These are phyloP conservation scores for Grammomys dolichurus DNA, from an alignment of 2,113 vertebrate species.

Conservation along the genomic window DNA sequence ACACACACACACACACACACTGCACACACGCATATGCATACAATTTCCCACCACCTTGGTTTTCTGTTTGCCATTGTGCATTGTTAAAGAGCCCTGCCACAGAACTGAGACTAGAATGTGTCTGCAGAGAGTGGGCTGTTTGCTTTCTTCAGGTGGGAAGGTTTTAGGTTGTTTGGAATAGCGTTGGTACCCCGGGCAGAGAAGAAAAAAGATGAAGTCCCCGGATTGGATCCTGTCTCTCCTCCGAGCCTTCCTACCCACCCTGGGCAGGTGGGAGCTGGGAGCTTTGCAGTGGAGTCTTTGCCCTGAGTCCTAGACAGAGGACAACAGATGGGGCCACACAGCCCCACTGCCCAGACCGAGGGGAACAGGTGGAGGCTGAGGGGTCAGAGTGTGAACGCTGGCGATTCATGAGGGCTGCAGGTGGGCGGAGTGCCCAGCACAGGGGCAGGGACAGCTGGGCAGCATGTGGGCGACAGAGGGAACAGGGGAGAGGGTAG, in stretches of 20 bases:
- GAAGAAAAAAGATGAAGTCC: neutral
- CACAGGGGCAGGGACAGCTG: slow-evolving; percentile 77
- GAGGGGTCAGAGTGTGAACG: slow-evolving; percentile 69
- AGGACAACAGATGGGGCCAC: slow-evolving; percentile 74
- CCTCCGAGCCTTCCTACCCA: neutral
- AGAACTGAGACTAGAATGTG: neutral
- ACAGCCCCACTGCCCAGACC: slow-evolving; percentile 43
- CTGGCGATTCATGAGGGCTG: slow-evolving; percentile 69
- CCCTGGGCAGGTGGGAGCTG: slow-evolving; percentile 53
- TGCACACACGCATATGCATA: neutral
- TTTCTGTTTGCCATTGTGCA: neutral
- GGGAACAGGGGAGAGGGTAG: neutral
- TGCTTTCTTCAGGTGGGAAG: neutral
- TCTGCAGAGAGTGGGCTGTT: neutral
- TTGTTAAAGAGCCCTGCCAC: neutral
- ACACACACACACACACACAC: no score
- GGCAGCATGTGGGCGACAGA: slow-evolving; percentile 59
- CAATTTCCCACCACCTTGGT: neutral
- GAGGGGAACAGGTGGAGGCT: slow-evolving; percentile 79
- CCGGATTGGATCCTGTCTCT: neutral
- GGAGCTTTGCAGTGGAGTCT: neutral
- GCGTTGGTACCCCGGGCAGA: neutral
- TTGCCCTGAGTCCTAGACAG: slow-evolving; percentile 38
- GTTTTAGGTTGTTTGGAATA: neutral
- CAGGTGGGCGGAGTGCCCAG: slow-evolving; percentile 64